phyloP scores from a whole-genome alignment of 2,797 vertebrate genomes.

The Karalla daura region DNA sequence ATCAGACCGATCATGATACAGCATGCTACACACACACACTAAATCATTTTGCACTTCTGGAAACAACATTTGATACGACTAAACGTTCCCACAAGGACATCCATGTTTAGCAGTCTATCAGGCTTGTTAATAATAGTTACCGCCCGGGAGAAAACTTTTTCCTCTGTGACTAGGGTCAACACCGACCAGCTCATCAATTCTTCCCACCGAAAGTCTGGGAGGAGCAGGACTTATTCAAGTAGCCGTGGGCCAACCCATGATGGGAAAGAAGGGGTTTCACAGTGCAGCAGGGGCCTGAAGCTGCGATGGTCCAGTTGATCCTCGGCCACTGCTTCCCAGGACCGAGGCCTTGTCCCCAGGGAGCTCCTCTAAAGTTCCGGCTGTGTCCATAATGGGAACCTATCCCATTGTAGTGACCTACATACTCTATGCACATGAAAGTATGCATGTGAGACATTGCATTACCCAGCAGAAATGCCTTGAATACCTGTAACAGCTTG shows the following conservation, averaged over 20 bases:
- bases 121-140: conserved; percentile 77
- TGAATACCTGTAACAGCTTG: conserved; percentile 5
- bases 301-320: conserved; percentile 68
- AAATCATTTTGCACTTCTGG: conserved; percentile 63
- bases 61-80: conserved; percentile 61
- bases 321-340: conserved; percentile 81
- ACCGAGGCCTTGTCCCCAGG: conserved; percentile 74
- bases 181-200: conserved; percentile 71
- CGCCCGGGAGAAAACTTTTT: conserved; percentile 70
- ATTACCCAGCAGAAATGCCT: background rate
- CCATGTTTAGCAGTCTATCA: conserved; percentile 64
- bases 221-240: conserved; percentile 56
- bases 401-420: conserved; percentile 55
- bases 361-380: conserved; percentile 61
- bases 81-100: conserved; percentile 78
- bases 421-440: conserved; percentile 31
- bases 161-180: conserved; percentile 63
- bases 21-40: conserved; percentile 61
- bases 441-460: conserved; percentile 17
- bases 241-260: conserved; percentile 48
- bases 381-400: conserved; percentile 59
- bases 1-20: conserved; percentile 66
- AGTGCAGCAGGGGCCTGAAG: conserved; percentile 57
- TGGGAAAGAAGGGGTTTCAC: conserved; percentile 75
- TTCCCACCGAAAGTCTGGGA: conserved; percentile 82